Base-by-base conservation (phyloP, 2,888 invertebrate species). In the Ptycholaimellus sp. region DNA sequence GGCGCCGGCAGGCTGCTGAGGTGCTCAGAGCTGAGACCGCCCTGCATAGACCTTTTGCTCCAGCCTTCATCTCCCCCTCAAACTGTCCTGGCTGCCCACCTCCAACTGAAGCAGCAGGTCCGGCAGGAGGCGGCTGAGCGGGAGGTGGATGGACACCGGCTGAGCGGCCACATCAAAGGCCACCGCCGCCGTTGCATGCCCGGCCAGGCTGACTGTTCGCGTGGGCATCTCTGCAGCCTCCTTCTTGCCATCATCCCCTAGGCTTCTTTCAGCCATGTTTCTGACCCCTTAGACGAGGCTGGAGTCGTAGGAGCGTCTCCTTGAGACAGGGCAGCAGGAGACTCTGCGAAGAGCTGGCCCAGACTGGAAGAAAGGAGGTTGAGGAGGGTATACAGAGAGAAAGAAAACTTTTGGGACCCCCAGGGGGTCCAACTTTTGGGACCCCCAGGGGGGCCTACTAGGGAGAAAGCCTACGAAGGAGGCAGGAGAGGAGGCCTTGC, bases 71-170 rank as follows among this genome's bases (percentile, higher is more conserved):
- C 16, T 36, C 11, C 11, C 35, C 30, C 16, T 37, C 37, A 28
- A 40, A 27, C 2, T 30, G 16, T 1, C 13, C 35, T 19, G 36
- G 39, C 7, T 30, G 16, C 5, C 40, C 30, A 30, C 39, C 19
- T 18, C 13, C 18, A 28, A 14, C n/a, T 32, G 9, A 18, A 30
- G 25, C n/a, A 56, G 48, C 11, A 55, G 43, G 6, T 82, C 90
- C 1, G 90, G 82, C 40, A 87, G 68, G 57, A 93, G 74, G 29
- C 96, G 69, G 3, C 80, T 78, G 22, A 96, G 65, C 0, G 93
- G 90, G 38, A 85, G 69, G 62, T 96, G 93, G 51, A 96, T 81
- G 1, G 87, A 87, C 4, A 93, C 80, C 0, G 80, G 76, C 50
- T 77, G 72, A 2, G 69, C 61, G 0, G 79, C 66, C 3, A 96